Evolutionary conservation across 2,888 invertebrate genomes (phyloP).

Genomic region (Yponomeuta malinellus): DNA sequence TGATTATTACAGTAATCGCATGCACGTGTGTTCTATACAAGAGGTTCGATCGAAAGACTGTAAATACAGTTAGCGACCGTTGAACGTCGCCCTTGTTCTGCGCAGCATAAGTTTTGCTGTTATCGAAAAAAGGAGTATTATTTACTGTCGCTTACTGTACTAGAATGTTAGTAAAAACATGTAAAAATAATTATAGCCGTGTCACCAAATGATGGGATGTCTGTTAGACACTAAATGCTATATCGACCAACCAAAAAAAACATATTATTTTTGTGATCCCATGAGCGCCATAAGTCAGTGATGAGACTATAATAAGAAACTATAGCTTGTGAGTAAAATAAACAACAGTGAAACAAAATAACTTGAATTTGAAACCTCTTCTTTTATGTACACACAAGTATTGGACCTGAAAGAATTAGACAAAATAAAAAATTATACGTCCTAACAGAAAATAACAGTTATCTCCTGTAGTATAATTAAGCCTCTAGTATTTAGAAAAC

Average conservation of each 20-base stretch:
- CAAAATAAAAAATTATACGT: not conserved
- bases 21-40: not conserved
- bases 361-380: slow-evolving; percentile 6
- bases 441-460: too few relatives aligned
- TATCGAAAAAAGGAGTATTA: too few relatives aligned
- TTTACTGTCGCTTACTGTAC: not conserved
- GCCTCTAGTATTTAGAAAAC: too few relatives aligned
- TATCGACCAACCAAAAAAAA: too few relatives aligned
- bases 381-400: not conserved
- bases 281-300: not conserved
- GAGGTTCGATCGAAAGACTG: not conserved
- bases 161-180: not conserved
- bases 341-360: slow-evolving; percentile 1
- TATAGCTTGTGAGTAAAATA: slow-evolving; percentile 2
- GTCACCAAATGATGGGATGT: not conserved
- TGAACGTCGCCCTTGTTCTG: too few relatives aligned
- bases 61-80: not conserved
- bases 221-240: not conserved
- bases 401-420: not conserved
- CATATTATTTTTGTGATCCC: not conserved
- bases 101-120: too few relatives aligned
- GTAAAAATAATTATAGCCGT: not conserved
- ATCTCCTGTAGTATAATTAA: too few relatives aligned
- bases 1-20: not conserved
- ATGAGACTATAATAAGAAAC: not conserved